Evolutionary conservation across 2,797 vertebrate genomes (phyloP).

Genomic region (Limnodromus scolopaceus): DNA sequence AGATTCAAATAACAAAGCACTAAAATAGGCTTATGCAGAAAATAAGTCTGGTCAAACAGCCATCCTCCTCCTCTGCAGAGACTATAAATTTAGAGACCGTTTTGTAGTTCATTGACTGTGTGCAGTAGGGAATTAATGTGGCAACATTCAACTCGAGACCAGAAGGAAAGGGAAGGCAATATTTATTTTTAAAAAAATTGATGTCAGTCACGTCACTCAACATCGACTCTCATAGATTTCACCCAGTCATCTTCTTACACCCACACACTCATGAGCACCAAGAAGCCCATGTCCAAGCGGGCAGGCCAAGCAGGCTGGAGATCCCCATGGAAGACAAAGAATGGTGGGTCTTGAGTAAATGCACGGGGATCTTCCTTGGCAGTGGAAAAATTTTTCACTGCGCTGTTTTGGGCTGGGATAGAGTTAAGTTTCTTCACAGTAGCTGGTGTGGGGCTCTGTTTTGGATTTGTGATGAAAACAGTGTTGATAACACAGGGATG

Average conservation of each 20-base stretch:
- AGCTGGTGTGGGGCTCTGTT: not conserved
- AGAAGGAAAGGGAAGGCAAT: not conserved
- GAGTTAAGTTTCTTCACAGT: not conserved
- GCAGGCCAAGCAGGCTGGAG: not conserved
- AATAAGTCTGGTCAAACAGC: not conserved
- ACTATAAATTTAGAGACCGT: not conserved
- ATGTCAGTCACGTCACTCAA: not conserved
- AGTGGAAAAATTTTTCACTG: not conserved
- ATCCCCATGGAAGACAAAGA: not conserved
- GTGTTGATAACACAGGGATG: not conserved
- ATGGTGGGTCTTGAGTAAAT: not conserved
- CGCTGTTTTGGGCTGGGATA: not conserved
- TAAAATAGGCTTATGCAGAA: not conserved
- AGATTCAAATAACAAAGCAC: not conserved
- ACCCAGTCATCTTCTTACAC: not conserved
- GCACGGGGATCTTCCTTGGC: not conserved
- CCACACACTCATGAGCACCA: rapidly evolving
- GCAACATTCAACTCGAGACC: not conserved
- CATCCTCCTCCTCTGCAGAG: not conserved
- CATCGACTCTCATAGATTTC: not conserved
- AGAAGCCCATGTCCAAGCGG: not conserved
- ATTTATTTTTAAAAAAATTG: not conserved
- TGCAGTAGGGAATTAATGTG: not conserved
- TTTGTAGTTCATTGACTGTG: not conserved
- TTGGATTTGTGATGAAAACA: not conserved